Base-by-base conservation (phyloP, 2,888 invertebrate genomes). In the Meiosimyza platycephala region DNA sequence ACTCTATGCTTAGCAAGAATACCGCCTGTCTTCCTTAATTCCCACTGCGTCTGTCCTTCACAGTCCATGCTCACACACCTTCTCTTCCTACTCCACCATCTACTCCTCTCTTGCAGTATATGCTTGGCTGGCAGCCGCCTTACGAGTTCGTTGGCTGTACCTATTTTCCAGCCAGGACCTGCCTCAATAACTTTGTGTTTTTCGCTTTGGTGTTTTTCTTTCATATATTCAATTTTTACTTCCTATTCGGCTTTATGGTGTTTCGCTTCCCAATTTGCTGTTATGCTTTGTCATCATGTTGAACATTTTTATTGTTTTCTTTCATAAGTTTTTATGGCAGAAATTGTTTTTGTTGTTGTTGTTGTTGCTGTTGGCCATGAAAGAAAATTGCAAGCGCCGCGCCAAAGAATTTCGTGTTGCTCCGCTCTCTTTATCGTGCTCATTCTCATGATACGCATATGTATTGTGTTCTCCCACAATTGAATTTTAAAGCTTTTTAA, bases 81-180 rank as follows among this genome's bases (percentile, higher is more conserved):
- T 6, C 57, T 11, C 12, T 11, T 6, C 57, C 12, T 11, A 28
- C 57, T 4, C 5, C 22, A 13, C 12, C 57, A 57, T 12, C 55
- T 16, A 57, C 18, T 18, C 18, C 3, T 22, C n/a, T 7, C 28
- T 65, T 52, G 18, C 7, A 13, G 13, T 74, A 73, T 69, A 67
- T 75, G 73, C 73, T 55, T 74, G 74, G 57, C 40, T 72, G 68
- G 57, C 55, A 71, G 40, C 50, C 65, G 68, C 47, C 64, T 65
- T 51, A 67, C 71, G 80, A 82, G 85, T 84, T 85, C 85, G 84
- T 85, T 84, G 85, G 84, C 84, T 84, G 84, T 84, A 84, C 84
- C 85, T 85, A 85, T 83, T 82, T 82, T 82, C 79, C 81, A 78
- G 81, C 80, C 84, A 84, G 85, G 85, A 85, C 84, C 84, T 84